Evolutionary conservation across 2,888 invertebrate species (phyloP), one percentile per base, ranked within the genome.

Genomic region (Leptinotarsa tumamoca): DNA sequence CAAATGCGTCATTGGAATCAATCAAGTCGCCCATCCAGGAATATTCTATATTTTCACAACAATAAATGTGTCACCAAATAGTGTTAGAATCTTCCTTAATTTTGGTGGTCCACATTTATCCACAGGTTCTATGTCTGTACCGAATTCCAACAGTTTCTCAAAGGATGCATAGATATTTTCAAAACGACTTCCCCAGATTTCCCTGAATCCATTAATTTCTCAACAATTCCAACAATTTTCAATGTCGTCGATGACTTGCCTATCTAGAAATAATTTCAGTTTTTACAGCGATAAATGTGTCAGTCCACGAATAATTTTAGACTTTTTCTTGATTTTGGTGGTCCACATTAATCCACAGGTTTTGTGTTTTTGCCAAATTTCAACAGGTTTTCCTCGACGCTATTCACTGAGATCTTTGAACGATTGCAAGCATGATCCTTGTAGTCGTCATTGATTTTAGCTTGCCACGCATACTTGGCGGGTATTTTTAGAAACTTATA

Each of bases 301-400:
- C 63, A 63, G 63, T 43, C 10, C 5, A 2, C 63, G 63, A 63
- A 63, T 63, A 63, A 63, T n/a, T 63, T 63, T 63, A 63, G 63
- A 63, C 33, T 63, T 71, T 74, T 71, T 71, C 74, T 68, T 67
- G 71, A 68, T 74, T 56, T 71, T 52, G 50, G 74, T 73, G 72
- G 69, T 70, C 72, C 71, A 73, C 71, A 56, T 70, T 61, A 61
- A 72, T 72, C 73, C 71, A 76, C 68, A 68, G 68, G 72, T 76
- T 76, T 79, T 79, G 81, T 79, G 33, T 71, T 63, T 72, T 75
- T 81, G 82, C 81, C 82, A 82, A 79, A 73, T 79, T 81, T 80
- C 81, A 83, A 83, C 83, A 83, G 82, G 83, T 83, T 81, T 81
- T 81, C 80, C 70, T 82, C 79, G 80, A 81, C 80, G 83, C 79